These are phyloP conservation scores for Mellivora capensis DNA, from an alignment of 2,113 vertebrate species.

Conservation along the genomic window DNA sequence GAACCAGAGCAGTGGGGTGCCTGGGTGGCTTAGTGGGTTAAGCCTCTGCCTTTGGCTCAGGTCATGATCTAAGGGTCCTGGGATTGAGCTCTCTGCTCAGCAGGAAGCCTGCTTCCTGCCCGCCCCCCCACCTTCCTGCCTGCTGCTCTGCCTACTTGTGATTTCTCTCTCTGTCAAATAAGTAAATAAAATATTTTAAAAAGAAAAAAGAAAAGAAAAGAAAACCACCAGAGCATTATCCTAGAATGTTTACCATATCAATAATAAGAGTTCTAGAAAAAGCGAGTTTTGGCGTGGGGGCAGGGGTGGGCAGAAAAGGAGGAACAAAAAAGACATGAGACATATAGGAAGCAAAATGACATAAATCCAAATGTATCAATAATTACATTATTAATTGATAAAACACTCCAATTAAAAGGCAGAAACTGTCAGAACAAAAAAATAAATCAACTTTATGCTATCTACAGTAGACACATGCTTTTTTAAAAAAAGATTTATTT, in stretches of 20 bases:
- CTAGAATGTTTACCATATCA: background rate
- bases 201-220: too few species aligned
- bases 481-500: too few species aligned
- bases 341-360: background rate
- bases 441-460: background rate
- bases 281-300: background rate
- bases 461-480: background rate
- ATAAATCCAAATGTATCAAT: background rate
- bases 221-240: background rate
- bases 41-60: too few species aligned
- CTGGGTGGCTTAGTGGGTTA: too few species aligned
- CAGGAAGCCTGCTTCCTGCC: too few species aligned
- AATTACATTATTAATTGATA: background rate
- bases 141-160: too few species aligned
- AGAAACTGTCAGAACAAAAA: background rate
- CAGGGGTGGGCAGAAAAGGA: background rate
- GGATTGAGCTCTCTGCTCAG: too few species aligned
- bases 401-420: background rate
- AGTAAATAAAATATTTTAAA: too few species aligned
- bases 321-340: background rate
- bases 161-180: too few species aligned
- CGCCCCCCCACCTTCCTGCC: too few species aligned
- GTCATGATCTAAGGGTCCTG: too few species aligned
- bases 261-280: background rate
- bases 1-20: background rate